Base-by-base conservation (phyloP, 37 sponge, comb jelly and placozoan species). In the Beroe ovata region DNA sequence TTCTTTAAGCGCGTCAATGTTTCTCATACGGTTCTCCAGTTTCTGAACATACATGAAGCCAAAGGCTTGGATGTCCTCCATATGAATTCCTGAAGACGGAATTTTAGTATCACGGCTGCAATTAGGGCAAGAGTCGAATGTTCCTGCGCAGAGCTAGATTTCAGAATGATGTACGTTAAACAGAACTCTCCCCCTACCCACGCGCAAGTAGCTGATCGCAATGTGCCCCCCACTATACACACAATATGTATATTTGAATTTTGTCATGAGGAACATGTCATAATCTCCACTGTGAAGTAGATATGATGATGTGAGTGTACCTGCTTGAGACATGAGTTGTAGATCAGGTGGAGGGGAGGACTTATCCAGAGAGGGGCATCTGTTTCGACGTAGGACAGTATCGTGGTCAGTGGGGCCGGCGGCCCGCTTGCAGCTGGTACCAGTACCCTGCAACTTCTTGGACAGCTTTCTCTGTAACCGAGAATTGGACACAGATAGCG, bases 341-440 rank as follows among this genome's bases (percentile, higher is more conserved):
- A 40, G 84, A 19, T 77, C 84, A 40, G 84, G 84, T 25, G 47
- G 84, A 2, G 84, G 84, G 47, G 84, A 40, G 1, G 84, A 77
- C 41, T 77, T 77, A 2, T 77, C 84, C 20, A 40, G 54, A 21
- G 84, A 77, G 54, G 47, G n/a, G 41, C 54, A 36, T 40, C 84
- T 1, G 54, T 77, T 77, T 77, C 47, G 39, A 16, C 84, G 39
- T 29, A 77, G 84, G 28, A 77, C 39, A 29, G 63, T 14, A 20
- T 3, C 28, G 3, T 62, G 22, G 63, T 62, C 23, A 20, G 23
- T 16, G 11, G 54, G 22, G 63, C 20, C 23, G 4, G 23, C 6
- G 11, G 54, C 11, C 54, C 11, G 54, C 11, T 47, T 47, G 11
- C 11, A 6, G 6, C 11, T 47, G 54, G 11, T 47, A 11, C 54